Base-by-base conservation (phyloP, 2,797 vertebrate species). In the Poecilia picta region DNA sequence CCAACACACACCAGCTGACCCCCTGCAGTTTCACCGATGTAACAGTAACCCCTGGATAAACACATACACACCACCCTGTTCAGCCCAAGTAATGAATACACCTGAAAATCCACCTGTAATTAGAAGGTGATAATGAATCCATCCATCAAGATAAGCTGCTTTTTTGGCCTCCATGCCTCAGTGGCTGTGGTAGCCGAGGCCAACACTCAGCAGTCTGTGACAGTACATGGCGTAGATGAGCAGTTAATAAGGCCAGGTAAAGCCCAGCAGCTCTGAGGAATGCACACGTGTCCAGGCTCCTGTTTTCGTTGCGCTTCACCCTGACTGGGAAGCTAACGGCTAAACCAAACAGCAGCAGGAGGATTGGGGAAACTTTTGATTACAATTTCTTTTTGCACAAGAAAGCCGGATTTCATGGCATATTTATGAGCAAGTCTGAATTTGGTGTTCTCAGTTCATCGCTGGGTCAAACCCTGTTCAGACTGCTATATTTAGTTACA, bases 51-150 rank as follows among this genome's bases (percentile, higher is more conserved):
- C 85, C 57, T n/a, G 39, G 59, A 84, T 62, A 75, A 81, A 73
- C 75, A 85, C 82, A 86, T 45, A 80, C 77, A 88, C 84, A 89
- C 85, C 87, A 74, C 80, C 79, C 77, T 90, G 92, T 91, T 94
- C 95, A 93, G 93, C 88, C 82, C 95, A 95, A 89, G 85, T 93
- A 96, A 95, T 94, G 93, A 95, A 96, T 95, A 93, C 94, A 97
- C 95, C 95, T 97, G 94, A 95, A 97, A 96, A 96, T 96, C 92
- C 94, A 95, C 89, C 94, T 95, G 95, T 96, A 96, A 96, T 97
- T 97, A 97, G 95, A 94, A 96, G 95, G 94, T 94, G 94, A 95
- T 96, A 97, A 97, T 95, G 94, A 97, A 95, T 89, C 90, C 90
- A 92, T 96, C 95, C 93, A 95, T 97, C 96, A 96, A 94, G 94